Evolutionary conservation across 2,888 invertebrate species (phyloP).

Genomic region (Trachelus tabidus): DNA sequence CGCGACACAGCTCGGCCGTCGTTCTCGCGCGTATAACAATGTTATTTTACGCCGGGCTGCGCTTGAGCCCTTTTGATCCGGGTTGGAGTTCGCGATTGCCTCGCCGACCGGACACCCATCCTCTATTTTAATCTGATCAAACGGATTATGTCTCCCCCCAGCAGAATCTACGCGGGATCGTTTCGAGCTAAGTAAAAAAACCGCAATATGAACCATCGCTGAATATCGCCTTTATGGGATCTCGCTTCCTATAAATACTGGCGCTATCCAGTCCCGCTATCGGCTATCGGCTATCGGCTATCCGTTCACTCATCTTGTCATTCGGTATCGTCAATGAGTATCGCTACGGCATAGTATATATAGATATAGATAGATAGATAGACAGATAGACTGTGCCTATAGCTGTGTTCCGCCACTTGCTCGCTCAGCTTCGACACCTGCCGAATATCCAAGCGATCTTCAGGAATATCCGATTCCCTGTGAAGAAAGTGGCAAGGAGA

Average conservation of each 20-base stretch:
- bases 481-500: too few species aligned
- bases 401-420: too few species aligned
- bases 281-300: conserved; percentile 13
- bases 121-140: conserved; percentile 63
- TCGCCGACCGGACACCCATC: conserved; percentile 30
- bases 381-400: too few species aligned
- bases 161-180: too few species aligned
- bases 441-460: too few species aligned
- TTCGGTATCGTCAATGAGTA: too few species aligned
- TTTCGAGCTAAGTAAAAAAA: conserved; percentile 20
- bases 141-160: conserved; percentile 58
- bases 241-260: conserved; percentile 17
- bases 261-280: conserved; percentile 9
- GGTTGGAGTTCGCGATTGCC: conserved; percentile 37
- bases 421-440: not conserved
- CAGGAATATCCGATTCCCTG: too few species aligned
- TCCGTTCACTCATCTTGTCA: not conserved
- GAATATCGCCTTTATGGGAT: not conserved
- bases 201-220: conserved; percentile 19
- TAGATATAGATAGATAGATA: too few species aligned
- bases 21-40: conserved; percentile 55
- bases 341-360: too few species aligned
- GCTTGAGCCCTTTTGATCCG: conserved; percentile 66
- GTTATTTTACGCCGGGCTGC: conserved; percentile 65
- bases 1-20: conserved; percentile 14